phyloP scores from a whole-genome alignment of 2,113 vertebrate species.

The Fulmarus glacialis region DNA sequence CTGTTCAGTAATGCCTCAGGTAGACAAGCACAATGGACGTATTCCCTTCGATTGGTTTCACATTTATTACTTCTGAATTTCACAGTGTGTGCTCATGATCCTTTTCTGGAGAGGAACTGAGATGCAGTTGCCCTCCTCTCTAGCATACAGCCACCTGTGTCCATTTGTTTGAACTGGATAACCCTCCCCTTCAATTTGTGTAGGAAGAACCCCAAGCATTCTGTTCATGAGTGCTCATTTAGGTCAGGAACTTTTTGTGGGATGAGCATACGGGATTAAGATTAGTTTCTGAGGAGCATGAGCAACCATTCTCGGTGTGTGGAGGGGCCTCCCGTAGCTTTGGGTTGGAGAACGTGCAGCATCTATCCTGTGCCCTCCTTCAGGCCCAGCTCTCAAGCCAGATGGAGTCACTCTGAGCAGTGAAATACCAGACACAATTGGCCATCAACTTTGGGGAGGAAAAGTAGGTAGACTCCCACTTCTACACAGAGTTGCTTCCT shows the following conservation, averaged over 20 bases:
- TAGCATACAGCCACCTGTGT: not conserved
- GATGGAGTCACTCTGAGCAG: not conserved
- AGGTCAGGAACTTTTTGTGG: not conserved
- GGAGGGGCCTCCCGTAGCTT: not conserved
- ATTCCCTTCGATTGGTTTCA: not conserved
- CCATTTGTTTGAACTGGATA: not conserved
- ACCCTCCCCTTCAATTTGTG: not conserved
- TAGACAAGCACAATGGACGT: not conserved
- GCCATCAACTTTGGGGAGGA: not conserved
- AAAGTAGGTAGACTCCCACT: not conserved
- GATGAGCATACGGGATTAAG: not conserved
- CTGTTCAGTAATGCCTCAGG: no score
- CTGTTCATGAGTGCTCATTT: fast-evolving
- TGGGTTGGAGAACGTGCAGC: not conserved
- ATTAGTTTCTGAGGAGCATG: not conserved
- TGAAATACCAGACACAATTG: not conserved
- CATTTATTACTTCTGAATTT: not conserved
- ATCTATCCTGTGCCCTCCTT: not conserved
- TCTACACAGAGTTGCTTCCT: not conserved
- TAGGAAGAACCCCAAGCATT: not conserved
- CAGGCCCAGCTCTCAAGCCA: not conserved
- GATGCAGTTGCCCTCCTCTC: not conserved
- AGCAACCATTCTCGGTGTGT: not conserved
- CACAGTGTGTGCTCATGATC: not conserved
- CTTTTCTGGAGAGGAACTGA: not conserved